Percentiles rank a stretch among this genome's conserved stretches.
These are phyloP conservation scores for Pagetopsis macropterus DNA, from an alignment of 2,797 vertebrate species.

Conservation along the genomic window DNA sequence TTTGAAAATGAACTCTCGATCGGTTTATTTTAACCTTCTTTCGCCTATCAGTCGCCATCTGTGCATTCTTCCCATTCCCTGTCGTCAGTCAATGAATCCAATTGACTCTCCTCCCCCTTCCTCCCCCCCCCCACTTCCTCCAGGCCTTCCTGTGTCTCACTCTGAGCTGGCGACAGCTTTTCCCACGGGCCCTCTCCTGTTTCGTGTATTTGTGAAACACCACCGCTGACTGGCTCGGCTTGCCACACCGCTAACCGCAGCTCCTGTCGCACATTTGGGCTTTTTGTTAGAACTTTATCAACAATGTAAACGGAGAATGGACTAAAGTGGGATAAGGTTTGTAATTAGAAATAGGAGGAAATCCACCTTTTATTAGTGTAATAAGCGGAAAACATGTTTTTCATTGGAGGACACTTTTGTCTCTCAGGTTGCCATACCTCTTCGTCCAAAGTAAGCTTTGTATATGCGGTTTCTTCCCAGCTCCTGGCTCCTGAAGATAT, in stretches of 20 bases:
- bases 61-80: conserved; percentile 9
- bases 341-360: neutral
- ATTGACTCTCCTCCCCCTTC: conserved; percentile 13
- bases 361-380: neutral
- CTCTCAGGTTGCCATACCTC: neutral
- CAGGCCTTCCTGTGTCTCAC: conserved; percentile 36
- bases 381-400: neutral
- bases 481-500: conserved; percentile 49
- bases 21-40: conserved; percentile 38
- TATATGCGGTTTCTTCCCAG: conserved; percentile 37
- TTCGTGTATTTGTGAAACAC: conserved; percentile 69
- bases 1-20: conserved; percentile 47
- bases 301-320: neutral
- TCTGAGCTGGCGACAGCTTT: conserved; percentile 39
- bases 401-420: too few species aligned
- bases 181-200: conserved; percentile 55
- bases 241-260: conserved; percentile 49
- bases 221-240: conserved; percentile 36
- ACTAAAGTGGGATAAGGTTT: neutral
- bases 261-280: conserved; percentile 16
- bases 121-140: neutral
- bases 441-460: neutral
- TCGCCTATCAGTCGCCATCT: conserved; percentile 37
- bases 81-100: conserved; percentile 46
- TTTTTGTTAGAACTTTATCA: conserved; percentile 34